Evolutionary conservation across 1,140 invertebrate genomes (phyloP), one percentile per base, ranked within the genome.

Genomic region (Anthonomus grandis): DNA sequence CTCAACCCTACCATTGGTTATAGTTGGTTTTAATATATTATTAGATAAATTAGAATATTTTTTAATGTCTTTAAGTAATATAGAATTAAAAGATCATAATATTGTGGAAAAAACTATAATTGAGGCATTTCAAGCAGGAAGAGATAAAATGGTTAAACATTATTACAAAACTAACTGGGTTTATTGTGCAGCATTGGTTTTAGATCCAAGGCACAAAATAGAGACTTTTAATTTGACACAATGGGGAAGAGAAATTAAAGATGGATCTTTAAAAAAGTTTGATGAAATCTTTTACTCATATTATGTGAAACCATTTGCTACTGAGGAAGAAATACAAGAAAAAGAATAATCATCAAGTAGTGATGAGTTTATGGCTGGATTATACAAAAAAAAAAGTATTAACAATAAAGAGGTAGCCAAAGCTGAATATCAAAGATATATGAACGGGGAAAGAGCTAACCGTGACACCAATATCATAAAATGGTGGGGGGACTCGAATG

Each of bases 91-190:
- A 6, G 15, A 39, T 17, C 37, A 39, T 5, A 13, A 12, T 12
- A 5, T 39, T 6, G 15, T 6, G 6, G 37, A n/a, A n/a, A n/a
- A n/a, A n/a, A n/a, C n/a, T n/a, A n/a, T n/a, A n/a, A n/a, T n/a
- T n/a, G n/a, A 39, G 17, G 37, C 37, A 6, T 39, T 25, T 53
- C 37, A 45, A 44, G 50, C 38, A 19, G 37, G 6, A 5, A 53
- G 37, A 23, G 36, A 53, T 53, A 53, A 53, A 45, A 53, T 53
- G n/a, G 10, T 53, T 5, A 45, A 53, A 15, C 37, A 44, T 25
- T 53, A 53, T 24, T 23, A 41, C 3, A 45, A 44, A 45, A 53
- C 38, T 6, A 53, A 53, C 21, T 53, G 50, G 50, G 27, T 42
- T 39, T 45, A 53, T 44, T 53, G 50, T 24, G 50, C 27, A 12